Evolutionary conservation across 2,888 invertebrate species (phyloP), one percentile per base, ranked within the genome.

Genomic region (Macrosiphum euphorbiae): DNA sequence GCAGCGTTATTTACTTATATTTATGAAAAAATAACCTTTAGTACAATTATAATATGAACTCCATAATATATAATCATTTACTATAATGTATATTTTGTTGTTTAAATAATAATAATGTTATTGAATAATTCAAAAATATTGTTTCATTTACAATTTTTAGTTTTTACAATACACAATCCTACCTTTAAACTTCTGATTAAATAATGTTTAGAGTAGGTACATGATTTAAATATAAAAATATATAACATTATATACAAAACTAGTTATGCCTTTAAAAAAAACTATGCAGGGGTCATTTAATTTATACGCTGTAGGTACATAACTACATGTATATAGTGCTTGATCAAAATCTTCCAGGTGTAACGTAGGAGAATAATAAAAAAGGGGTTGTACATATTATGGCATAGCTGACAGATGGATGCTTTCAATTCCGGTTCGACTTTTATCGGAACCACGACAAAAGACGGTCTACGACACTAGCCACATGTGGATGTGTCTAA

Each of bases 371-470:
- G 90, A 94, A 90, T 94, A 86, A 78, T 35, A 50, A 88, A 61
- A 92, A 94, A 86, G 50, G 94, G 94, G 94, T 86, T 90, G 90
- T 61, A 61, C 67, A 16, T 44, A 86, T 88, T 52, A 28, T 16
- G 50, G 89, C 41, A 35, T 88, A 90, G 41, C 86, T 16, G 86
- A 90, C 94, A 94, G 94, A 94, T 94, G 94, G 94, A 90, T 67
- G 94, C 90, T 90, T 90, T 90, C 90, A 94, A 94, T 94, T 94
- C 94, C 90, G 87, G 94, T 94, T 93, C 86, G 94, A 94, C 94
- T 94, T 94, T 94, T 86, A 86, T 90, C 92, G 55, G 50, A 88
- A 92, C 88, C 35, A 92, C 55, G 88, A 88, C 88, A 89, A 93
- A 89, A 93, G 89, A 58, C 55, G 84, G 84, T 35, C 20, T 89